Evolutionary conservation across 2,797 vertebrate species (phyloP).

Genomic region (Anomalospiza imberbis): DNA sequence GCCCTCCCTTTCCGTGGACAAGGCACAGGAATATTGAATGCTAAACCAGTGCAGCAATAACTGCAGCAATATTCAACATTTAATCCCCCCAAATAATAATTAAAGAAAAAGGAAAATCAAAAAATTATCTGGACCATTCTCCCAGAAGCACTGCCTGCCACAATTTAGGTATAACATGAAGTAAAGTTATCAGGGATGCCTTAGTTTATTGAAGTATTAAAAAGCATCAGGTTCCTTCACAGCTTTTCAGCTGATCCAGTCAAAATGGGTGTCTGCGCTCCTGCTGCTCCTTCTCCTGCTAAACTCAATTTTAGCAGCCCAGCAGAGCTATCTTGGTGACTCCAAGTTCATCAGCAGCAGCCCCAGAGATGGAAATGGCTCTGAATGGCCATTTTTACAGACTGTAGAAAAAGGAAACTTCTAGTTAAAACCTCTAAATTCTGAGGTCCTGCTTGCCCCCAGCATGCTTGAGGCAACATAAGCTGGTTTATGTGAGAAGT

Average conservation of each 20-base stretch:
- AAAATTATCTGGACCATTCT: neutral
- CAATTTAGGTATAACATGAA: neutral
- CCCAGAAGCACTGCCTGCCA: neutral
- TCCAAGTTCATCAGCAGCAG: neutral
- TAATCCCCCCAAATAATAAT: neutral
- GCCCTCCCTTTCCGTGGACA: neutral
- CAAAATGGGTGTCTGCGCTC: neutral
- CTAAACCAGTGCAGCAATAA: neutral
- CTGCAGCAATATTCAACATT: neutral
- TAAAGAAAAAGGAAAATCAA: neutral
- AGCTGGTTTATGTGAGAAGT: neutral
- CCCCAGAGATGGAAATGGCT: neutral
- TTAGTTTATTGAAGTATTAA: neutral
- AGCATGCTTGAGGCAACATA: neutral
- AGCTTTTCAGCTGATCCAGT: neutral
- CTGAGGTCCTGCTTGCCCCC: neutral
- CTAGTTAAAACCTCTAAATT: neutral
- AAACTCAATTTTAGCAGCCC: neutral
- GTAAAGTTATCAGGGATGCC: neutral
- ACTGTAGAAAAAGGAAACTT: fast-evolving
- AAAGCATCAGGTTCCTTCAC: neutral
- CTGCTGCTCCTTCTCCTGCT: neutral
- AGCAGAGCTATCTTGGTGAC: neutral
- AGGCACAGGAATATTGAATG: neutral
- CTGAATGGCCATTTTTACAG: neutral